phyloP scores from a whole-genome alignment of 1,140 invertebrate species.

The Apis cerana region DNA sequence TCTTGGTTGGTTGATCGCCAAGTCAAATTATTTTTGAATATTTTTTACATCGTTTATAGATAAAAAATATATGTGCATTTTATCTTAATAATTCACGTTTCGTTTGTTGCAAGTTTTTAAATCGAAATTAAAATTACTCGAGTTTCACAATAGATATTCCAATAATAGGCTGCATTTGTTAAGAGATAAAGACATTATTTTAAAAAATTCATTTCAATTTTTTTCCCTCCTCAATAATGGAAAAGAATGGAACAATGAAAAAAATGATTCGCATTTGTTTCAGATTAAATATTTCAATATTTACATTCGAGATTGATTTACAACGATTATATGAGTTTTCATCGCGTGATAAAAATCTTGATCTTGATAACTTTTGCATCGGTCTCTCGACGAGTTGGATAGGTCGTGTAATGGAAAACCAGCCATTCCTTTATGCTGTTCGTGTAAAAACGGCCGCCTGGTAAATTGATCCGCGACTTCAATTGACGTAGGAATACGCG shows the following conservation, averaged over 20 bases:
- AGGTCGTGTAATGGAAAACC: background rate
- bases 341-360: background rate
- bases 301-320: slow-evolving; percentile 1
- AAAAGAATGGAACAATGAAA: no score
- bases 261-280: background rate
- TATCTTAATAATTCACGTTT: no score
- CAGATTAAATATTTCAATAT: no score
- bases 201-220: background rate
- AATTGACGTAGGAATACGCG: background rate
- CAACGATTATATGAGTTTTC: background rate
- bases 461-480: slow-evolving; percentile 26
- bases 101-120: background rate
- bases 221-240: no score
- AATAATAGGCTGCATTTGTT: background rate
- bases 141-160: background rate
- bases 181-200: no score
- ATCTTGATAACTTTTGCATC: background rate
- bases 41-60: slow-evolving; percentile 50
- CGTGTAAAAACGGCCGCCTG: background rate
- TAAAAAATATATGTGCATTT: background rate
- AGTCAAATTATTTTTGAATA: slow-evolving; percentile 51
- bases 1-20: slow-evolving; percentile 42
- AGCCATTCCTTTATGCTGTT: background rate
- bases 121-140: background rate
- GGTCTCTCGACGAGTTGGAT: background rate